Evolutionary conservation across 2,113 vertebrate species (phyloP).

Genomic region (Apus apus): DNA sequence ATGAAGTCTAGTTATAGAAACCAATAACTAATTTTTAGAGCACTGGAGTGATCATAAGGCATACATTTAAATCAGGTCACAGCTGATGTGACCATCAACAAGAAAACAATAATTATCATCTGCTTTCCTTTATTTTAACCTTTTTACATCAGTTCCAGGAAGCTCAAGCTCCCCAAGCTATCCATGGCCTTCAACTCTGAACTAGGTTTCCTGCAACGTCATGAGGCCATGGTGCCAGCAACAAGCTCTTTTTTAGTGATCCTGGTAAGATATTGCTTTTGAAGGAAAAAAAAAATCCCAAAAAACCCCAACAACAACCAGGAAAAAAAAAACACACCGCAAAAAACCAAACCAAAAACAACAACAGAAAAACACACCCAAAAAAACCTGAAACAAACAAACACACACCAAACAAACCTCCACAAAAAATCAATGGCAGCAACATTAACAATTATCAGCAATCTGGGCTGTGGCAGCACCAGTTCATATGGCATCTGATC

Average conservation of each 20-base stretch:
- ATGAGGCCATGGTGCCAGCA: neutral
- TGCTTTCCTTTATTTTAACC: neutral
- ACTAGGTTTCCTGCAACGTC: neutral
- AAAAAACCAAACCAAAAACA: no score
- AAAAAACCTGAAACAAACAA: no score
- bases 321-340: no score
- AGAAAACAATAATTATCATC: neutral
- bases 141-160: neutral
- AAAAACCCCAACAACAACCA: no score
- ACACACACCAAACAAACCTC: no score
- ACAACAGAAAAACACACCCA: no score
- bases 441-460: neutral
- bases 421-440: neutral
- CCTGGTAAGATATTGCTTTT: neutral
- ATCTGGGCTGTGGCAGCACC: no score
- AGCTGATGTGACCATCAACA: no score
- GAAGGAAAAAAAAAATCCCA: no score
- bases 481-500: no score
- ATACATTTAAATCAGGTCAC: neutral
- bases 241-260: neutral
- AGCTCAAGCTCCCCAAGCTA: neutral
- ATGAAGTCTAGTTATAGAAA: neutral
- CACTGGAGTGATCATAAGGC: rapidly evolving
- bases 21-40: neutral
- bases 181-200: neutral